A percentile compares a stretch with the other conserved stretches of the same genome.
These are phyloP conservation scores for Cataglyphis hispanica DNA, from an alignment of 1,140 invertebrate species.

Conservation along the genomic window DNA sequence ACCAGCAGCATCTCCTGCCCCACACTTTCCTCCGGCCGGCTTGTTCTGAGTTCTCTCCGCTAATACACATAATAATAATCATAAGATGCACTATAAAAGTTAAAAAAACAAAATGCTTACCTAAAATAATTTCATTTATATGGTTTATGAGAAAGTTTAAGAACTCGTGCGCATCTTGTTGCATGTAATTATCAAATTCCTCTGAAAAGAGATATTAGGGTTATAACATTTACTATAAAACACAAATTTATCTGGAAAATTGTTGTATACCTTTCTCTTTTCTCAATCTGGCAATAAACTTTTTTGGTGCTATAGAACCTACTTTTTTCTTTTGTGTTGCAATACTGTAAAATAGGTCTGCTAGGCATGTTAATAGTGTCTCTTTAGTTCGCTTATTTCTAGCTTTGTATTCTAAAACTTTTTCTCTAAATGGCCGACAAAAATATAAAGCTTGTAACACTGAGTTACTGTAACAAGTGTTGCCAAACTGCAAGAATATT, in stretches of 20 bases:
- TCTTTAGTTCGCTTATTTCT: slow-evolving; percentile 99
- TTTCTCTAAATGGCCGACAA: slow-evolving; percentile 99
- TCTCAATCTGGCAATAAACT: slow-evolving; percentile 98
- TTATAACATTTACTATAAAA: slow-evolving; percentile 4
- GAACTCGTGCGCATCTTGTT: slow-evolving; percentile 99
- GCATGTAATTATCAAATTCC: slow-evolving; percentile 99
- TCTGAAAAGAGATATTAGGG: slow-evolving; percentile 89
- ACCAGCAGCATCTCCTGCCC: slow-evolving; percentile 80
- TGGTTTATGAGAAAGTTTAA: slow-evolving; percentile 99
- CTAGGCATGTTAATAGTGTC: slow-evolving; percentile 98
- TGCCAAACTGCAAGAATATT: slow-evolving; percentile 96
- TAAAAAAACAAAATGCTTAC: slow-evolving; percentile 86
- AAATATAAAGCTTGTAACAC: slow-evolving; percentile 99
- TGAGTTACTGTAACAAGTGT: slow-evolving; percentile 99
- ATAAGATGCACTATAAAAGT: not conserved
- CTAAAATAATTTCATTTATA: slow-evolving; percentile 97
- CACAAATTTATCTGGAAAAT: not conserved
- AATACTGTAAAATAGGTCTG: slow-evolving; percentile 99
- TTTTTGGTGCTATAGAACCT: slow-evolving; percentile 99
- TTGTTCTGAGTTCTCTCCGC: slow-evolving; percentile 93
- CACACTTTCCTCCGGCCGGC: slow-evolving; percentile 84
- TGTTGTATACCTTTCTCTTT: slow-evolving; percentile 96
- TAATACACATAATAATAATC: slow-evolving; percentile 76
- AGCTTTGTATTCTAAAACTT: slow-evolving; percentile 99
- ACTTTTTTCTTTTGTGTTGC: slow-evolving; percentile 99